Conservation (phyloP, 2,797 vertebrate genomes). For the Pelobates cultripes region DNA sequence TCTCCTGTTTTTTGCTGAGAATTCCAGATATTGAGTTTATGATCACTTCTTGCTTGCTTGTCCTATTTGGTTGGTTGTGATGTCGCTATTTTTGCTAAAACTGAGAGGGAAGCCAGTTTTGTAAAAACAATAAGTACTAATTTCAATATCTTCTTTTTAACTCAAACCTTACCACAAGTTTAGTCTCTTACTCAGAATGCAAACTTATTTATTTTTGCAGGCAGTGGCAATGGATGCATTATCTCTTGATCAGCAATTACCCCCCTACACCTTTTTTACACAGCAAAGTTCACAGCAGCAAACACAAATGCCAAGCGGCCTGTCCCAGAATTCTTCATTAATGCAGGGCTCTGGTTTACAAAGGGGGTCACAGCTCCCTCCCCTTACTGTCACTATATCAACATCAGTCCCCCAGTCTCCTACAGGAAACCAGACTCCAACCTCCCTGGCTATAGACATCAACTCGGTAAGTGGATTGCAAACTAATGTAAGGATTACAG, state of each 20-base stretch:
- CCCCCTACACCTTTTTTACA: slow-evolving; percentile 90
- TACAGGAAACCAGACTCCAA: slow-evolving; percentile 82
- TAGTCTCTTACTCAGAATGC: no score
- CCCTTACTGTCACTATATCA: slow-evolving; percentile 79
- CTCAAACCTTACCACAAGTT: no score
- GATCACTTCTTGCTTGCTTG: no score
- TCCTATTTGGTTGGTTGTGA: no score
- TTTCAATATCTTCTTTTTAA: no score
- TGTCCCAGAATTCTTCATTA: slow-evolving; percentile 68
- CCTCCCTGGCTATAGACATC: slow-evolving; percentile 85
- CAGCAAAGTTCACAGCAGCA: slow-evolving; percentile 84
- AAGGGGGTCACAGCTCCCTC: slow-evolving; percentile 85
- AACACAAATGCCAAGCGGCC: slow-evolving; percentile 73
- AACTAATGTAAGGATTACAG: not conserved
- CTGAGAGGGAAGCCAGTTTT: no score
- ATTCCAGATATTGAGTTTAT: no score
- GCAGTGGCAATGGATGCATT: slow-evolving; percentile 83
- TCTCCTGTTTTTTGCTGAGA: no score
- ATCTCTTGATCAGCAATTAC: slow-evolving; percentile 92
- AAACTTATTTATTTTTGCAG: slow-evolving; percentile 63
- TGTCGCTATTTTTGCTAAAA: no score
- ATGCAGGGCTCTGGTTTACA: slow-evolving; percentile 73
- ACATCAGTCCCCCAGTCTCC: slow-evolving; percentile 83
- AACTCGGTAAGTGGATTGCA: slow-evolving; percentile 81
- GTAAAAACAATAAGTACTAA: no score